Conservation (phyloP, 1,140 invertebrate species). For the Acromyrmex heyeri region DNA sequence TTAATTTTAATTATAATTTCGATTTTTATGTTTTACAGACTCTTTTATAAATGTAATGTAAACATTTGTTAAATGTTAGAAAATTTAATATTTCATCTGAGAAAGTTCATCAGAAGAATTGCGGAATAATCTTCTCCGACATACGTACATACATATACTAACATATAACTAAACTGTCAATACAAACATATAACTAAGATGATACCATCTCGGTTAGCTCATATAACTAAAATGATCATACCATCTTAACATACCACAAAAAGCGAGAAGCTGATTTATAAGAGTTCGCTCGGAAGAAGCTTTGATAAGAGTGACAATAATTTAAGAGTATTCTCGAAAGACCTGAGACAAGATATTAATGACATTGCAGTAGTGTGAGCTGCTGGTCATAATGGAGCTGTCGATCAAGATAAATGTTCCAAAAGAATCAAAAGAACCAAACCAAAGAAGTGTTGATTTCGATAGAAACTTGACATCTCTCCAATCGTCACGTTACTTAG, state of each 20-base stretch:
- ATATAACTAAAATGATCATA: background rate
- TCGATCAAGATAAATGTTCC: conserved; percentile 37
- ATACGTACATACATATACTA: background rate
- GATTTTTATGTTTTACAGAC: background rate
- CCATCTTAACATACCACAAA: background rate
- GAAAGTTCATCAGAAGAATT: background rate
- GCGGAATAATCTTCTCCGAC: background rate
- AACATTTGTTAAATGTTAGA: background rate
- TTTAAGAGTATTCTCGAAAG: conserved; percentile 14
- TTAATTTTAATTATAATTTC: background rate
- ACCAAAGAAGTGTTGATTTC: background rate
- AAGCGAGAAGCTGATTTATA: conserved; percentile 52
- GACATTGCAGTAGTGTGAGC: background rate
- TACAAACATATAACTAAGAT: background rate
- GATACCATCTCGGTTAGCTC: too few relatives aligned
- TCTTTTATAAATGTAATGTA: background rate
- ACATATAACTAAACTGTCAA: too few relatives aligned
- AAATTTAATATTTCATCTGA: background rate
- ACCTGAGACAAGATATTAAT: conserved; percentile 26
- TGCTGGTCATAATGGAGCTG: conserved; percentile 43
- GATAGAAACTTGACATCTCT: conserved; percentile 6
- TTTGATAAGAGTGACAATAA: conserved; percentile 36
- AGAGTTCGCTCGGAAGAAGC: background rate
- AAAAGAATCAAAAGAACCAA: too few relatives aligned
- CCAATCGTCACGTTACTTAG: conserved; percentile 11